Base-by-base conservation (phyloP, 2,888 invertebrate genomes). In the Drosophila ezoana region DNA sequence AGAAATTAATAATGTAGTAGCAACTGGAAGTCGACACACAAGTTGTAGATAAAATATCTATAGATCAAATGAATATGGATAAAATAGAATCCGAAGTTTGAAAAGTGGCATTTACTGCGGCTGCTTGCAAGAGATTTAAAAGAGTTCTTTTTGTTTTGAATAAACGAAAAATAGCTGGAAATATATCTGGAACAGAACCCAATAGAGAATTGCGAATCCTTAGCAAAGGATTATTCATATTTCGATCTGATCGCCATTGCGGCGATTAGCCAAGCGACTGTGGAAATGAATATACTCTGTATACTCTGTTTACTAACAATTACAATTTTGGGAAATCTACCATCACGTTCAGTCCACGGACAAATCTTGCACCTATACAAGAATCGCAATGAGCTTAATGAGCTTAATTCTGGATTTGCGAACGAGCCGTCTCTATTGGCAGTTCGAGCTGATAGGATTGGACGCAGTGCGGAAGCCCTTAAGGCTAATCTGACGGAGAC, bases 231-330 rank as follows among this genome's bases (percentile, higher is more conserved):
- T 37, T 40, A 33, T 41, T 47, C 18, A 49, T 41, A n/a, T 40
- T 58, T 59, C 13, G 16, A 32, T 48, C 43, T 41, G 23, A 71
- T 74, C 72, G 72, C 61, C 67, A 41, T 40, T 49, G 18, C 16
- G 67, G 72, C 59, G 53, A 51, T 57, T 62, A 43, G 16, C 23
- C 38, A n/a, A n/a, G 61, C 28, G 62, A 62, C 62, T 54, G 58
- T 76, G 69, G 82, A 68, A 49, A 83, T 83, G 83, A 66, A 85
- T 85, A 79, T 85, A 5, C 23, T 23, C 23, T 23, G 23, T 20
- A 45, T 77, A 67, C 48, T 70, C 43, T 72, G 57, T 37, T 52
- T 70, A 37, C 32, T 83, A 52, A 40, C 62, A 53, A 43, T 59
- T 33, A 57, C 66, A 62, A 76, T 35, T 53, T 51, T 77, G 37